Percentiles rank a stretch among this genome's conserved stretches.
phyloP scores from a whole-genome alignment of 2,797 vertebrate genomes.

The Amblyopsis hoosieri region DNA sequence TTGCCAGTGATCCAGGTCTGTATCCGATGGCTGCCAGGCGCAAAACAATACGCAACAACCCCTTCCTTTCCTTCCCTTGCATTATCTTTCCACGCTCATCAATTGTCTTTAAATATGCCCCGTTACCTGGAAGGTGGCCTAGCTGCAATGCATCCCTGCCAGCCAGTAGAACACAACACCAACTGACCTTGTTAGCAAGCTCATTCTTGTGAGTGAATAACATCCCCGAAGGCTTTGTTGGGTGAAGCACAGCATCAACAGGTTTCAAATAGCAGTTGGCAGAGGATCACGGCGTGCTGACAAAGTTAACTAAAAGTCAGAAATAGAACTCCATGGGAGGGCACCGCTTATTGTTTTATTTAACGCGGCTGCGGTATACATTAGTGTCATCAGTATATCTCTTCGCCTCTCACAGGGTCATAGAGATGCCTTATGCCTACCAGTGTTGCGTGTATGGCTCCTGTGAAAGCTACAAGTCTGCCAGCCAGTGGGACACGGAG shows the following conservation, averaged over 20 bases:
- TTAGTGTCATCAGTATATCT: background rate
- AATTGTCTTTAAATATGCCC: conserved; percentile 41
- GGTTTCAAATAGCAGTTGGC: conserved; percentile 36
- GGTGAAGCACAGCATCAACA: conserved; percentile 14
- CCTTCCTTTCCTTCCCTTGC: conserved; percentile 19
- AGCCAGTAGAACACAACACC: conserved; percentile 35
- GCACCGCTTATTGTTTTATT: background rate
- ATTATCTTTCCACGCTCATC: conserved; percentile 35
- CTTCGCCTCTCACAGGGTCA: conserved; percentile 76
- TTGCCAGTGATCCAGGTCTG: conserved; percentile 36
- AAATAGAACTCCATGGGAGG: conserved; percentile 26
- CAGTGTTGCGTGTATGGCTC: conserved; percentile 92
- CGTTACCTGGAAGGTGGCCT: conserved; percentile 29
- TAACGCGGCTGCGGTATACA: background rate
- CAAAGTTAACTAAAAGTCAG: conserved; percentile 26
- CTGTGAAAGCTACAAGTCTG: conserved; percentile 82
- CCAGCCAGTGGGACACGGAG: conserved; percentile 82
- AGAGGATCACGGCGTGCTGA: conserved; percentile 42
- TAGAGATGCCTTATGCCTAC: conserved; percentile 94
- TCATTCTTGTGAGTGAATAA: conserved; percentile 42
- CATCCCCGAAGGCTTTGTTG: conserved; percentile 36
- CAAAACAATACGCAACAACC: conserved; percentile 8
- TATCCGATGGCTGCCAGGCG: conserved; percentile 42
- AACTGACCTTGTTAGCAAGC: conserved; percentile 55
- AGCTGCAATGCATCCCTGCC: conserved; percentile 40